phyloP scores from a whole-genome alignment of 2,797 vertebrate genomes.

The Phoxinus dragarum region DNA sequence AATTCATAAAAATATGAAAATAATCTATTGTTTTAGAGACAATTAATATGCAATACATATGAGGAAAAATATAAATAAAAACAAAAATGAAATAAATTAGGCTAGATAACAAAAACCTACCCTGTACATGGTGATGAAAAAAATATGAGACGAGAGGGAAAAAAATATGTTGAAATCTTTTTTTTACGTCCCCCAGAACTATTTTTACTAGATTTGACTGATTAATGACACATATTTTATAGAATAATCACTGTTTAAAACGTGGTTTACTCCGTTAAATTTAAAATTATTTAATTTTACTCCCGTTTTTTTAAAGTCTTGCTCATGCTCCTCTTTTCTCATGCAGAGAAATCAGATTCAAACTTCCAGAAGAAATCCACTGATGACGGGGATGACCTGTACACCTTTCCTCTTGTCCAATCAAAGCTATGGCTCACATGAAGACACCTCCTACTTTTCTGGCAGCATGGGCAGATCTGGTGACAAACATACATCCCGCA shows the following conservation, averaged over 20 bases:
- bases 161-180: background rate
- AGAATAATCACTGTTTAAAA: background rate
- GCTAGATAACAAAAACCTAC: background rate
- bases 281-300: too few species aligned
- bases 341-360: conserved; percentile 79
- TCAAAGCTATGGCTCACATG: conserved; percentile 55
- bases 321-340: conserved; percentile 12
- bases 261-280: background rate
- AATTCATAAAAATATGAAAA: background rate
- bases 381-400: conserved; percentile 84
- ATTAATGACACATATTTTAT: background rate
- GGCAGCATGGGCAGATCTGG: conserved; percentile 39
- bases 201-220: background rate
- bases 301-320: conserved; percentile 2
- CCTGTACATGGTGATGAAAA: too few species aligned
- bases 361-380: conserved; percentile 75
- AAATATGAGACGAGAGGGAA: background rate
- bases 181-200: background rate
- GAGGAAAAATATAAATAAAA: background rate
- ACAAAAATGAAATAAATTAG: background rate
- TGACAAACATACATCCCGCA: conserved; percentile 60
- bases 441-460: conserved; percentile 61
- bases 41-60: background rate
- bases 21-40: background rate
- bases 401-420: conserved; percentile 92